A percentile compares a stretch with the other conserved stretches of the same genome.
phyloP scores from a whole-genome alignment of 2,113 vertebrate species.

The Campylomormyrus numenius region DNA sequence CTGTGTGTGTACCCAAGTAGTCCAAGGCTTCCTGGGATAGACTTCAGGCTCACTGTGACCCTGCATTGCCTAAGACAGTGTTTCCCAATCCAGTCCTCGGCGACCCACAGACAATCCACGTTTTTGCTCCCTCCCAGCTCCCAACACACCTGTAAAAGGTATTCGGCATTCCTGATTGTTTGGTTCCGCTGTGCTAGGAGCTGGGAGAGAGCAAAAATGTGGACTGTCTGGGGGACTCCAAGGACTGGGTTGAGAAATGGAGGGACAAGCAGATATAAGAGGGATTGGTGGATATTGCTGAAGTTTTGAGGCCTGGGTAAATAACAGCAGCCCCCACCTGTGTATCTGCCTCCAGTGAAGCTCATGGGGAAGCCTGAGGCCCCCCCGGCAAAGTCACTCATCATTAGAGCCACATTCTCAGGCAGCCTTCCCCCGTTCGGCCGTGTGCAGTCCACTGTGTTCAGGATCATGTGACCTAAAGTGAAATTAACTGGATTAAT shows the following conservation, averaged over 20 bases:
- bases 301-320: not conserved
- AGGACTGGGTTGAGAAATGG: not conserved
- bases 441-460: not conserved
- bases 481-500: not conserved
- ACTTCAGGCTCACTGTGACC: not conserved
- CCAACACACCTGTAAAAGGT: no score
- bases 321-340: conserved; percentile 6
- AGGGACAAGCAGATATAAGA: not conserved
- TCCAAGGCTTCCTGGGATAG: not conserved
- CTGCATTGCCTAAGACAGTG: not conserved
- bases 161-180: not conserved
- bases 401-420: conserved; percentile 60
- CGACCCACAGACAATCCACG: no score
- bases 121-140: no score
- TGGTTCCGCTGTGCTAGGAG: not conserved
- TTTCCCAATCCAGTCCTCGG: no score
- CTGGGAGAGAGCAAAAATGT: not conserved
- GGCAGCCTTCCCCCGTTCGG: conserved; percentile 69
- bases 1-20: not conserved
- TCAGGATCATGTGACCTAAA: conserved; percentile 49
- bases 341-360: no score
- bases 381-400: conserved; percentile 72
- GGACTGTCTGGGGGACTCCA: not conserved
- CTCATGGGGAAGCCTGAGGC: no score
- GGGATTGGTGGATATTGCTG: not conserved